Evolutionary conservation across 1,140 invertebrate genomes (phyloP).

Genomic region (Pomacea maculata): DNA sequence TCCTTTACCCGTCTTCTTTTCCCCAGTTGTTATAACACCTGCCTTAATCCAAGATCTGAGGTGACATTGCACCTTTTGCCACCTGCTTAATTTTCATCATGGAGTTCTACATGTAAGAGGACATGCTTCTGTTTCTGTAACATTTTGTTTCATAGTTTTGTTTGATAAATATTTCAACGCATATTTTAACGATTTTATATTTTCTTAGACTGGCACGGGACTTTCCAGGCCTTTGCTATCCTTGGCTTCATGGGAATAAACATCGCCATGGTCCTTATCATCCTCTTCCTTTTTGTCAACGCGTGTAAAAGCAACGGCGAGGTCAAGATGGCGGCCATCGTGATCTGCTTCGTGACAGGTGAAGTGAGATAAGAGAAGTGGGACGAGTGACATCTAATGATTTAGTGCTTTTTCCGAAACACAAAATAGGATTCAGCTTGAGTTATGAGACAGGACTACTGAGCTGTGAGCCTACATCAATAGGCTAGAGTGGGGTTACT

Average conservation of each 20-base stretch:
- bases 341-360: constrained; percentile 19
- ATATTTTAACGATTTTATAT: no score
- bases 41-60: no score
- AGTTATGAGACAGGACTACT: not conserved
- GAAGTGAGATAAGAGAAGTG: not conserved
- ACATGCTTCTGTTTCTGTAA: no score
- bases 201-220: constrained; percentile 7
- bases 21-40: no score
- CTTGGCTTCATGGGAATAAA: constrained; percentile 24
- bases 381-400: not conserved
- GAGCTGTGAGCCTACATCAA: no score
- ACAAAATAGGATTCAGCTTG: not conserved
- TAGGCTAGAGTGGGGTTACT: no score
- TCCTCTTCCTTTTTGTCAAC: constrained; percentile 12
- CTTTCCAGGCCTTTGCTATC: constrained; percentile 25
- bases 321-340: constrained; percentile 10
- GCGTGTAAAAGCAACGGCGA: constrained; percentile 8
- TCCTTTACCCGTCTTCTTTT: no score
- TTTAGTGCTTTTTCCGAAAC: not conserved
- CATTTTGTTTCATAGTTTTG: no score
- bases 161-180: no score
- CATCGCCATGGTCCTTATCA: constrained; percentile 8
- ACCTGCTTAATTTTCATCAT: no score
- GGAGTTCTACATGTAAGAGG: no score
- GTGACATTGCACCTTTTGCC: no score